A percentile compares a stretch with the other conserved stretches of the same genome.
phyloP scores from a whole-genome alignment of 2,888 invertebrate species.

The Tineola bisselliella region DNA sequence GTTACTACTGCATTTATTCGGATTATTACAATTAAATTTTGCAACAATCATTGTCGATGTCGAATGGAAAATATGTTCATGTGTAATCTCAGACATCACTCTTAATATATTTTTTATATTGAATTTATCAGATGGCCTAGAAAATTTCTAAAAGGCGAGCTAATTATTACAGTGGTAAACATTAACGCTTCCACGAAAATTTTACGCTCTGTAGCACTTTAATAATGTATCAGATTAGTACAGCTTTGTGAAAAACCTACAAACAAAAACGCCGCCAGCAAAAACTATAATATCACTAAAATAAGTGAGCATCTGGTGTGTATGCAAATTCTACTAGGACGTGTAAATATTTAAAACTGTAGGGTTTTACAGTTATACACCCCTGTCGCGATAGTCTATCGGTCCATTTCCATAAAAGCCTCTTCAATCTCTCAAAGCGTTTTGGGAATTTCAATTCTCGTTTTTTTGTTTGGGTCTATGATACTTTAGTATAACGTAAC shows the following conservation, averaged over 20 bases:
- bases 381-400: slow-evolving; percentile 38
- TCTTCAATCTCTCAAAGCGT: slow-evolving; percentile 65
- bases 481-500: not conserved
- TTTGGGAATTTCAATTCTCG: slow-evolving; percentile 64
- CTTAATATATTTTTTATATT: too few species aligned
- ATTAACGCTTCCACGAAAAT: too few species aligned
- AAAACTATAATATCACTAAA: slow-evolving; percentile 5
- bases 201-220: not conserved
- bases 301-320: slow-evolving; percentile 12
- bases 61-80: too few species aligned
- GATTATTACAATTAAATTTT: too few species aligned
- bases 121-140: too few species aligned
- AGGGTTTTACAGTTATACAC: slow-evolving; percentile 25
- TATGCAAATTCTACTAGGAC: slow-evolving; percentile 19
- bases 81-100: too few species aligned
- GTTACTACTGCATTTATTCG: too few species aligned
- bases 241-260: not conserved
- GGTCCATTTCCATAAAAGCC: slow-evolving; percentile 67
- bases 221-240: not conserved
- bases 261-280: not conserved
- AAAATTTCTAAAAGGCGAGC: too few species aligned
- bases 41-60: too few species aligned
- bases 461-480: slow-evolving; percentile 31
- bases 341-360: slow-evolving; percentile 58
- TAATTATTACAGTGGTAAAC: too few species aligned